Evolutionary conservation across 2,113 vertebrate species (phyloP), one percentile per base, ranked within the genome.

Genomic region (Hipposideros armiger): DNA sequence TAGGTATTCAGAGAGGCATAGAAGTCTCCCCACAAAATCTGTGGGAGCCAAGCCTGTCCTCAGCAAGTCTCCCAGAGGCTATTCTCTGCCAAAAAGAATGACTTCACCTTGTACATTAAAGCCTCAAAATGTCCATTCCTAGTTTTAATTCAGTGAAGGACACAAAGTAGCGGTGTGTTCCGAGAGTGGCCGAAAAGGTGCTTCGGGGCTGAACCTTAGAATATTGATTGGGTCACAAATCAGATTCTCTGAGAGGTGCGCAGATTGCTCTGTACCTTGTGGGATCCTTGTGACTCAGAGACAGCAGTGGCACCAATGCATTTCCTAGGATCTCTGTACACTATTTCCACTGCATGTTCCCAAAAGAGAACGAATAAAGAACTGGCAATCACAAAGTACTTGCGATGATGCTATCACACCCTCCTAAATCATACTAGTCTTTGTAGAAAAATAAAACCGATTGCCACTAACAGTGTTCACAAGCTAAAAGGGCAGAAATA

Each of bases 1-100:
- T 64, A 91, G 6, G 20, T 54, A 62, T 24, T 89, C 7, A 64
- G n/a, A 87, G 67, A 80, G 73, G 62, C 60, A 58, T 0, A 64
- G 60, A 82, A 26, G 15, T 85, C 45, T 74, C 42, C 76, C 36
- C 67, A 7, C 47, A 74, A 87, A 83, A 90, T 60, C 50, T 24
- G 3, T 42, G 81, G 87, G 80, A 82, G 72, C 50, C 45, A 91
- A 90, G 9, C 13, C 82, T 78, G 28, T 78, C 36, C 42, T 72
- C 47, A 64, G 47, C 7, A 64, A 2, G 17, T 90, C 85, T 95
- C 81, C 62, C 32, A n/a, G 32, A 47, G 56, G 42, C 52, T 64
- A 28, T 26, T 42, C 24, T 67, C 54, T 36, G 54, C 83, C 94
- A 91, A 72, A 77, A 19, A 92, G 84, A 91, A 90, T 90, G 70